phyloP scores from a whole-genome alignment of 2,888 invertebrate species.

The Eupithecia insigniata region DNA sequence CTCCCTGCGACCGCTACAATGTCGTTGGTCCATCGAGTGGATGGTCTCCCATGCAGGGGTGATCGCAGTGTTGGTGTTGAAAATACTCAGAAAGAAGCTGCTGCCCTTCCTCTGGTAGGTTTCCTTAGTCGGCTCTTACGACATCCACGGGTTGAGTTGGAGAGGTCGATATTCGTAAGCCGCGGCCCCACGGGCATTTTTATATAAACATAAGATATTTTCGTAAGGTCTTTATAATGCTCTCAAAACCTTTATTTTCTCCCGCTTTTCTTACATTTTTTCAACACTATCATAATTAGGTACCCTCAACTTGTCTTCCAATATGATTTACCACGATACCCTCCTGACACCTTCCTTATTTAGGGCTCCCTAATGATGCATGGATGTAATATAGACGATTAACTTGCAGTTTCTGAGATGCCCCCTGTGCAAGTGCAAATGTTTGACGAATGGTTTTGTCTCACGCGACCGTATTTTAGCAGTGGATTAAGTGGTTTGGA shows the following conservation, averaged over 20 bases:
- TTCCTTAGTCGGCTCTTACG: too few species aligned
- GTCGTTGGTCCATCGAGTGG: too few species aligned
- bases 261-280: neutral
- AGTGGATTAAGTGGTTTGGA: slow-evolving; percentile 65
- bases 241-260: neutral
- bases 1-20: too few species aligned
- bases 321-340: slow-evolving; percentile 59
- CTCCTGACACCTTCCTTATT: slow-evolving; percentile 53
- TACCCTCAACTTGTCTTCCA: slow-evolving; percentile 37
- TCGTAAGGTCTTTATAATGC: neutral
- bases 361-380: slow-evolving; percentile 65
- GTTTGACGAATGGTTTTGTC: slow-evolving; percentile 59
- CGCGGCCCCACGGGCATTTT: too few species aligned
- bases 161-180: too few species aligned
- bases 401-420: slow-evolving; percentile 73
- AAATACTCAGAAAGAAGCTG: too few species aligned
- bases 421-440: slow-evolving; percentile 67
- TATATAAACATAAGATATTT: too few species aligned
- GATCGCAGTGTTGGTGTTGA: too few species aligned
- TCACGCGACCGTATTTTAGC: slow-evolving; percentile 74
- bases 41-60: too few species aligned
- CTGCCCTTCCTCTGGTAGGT: too few species aligned
- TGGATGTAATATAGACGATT: slow-evolving; percentile 69
- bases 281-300: neutral
- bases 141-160: too few species aligned